These are phyloP conservation scores for Penelope pileata DNA, from an alignment of 2,113 vertebrate genomes.

Conservation along the genomic window DNA sequence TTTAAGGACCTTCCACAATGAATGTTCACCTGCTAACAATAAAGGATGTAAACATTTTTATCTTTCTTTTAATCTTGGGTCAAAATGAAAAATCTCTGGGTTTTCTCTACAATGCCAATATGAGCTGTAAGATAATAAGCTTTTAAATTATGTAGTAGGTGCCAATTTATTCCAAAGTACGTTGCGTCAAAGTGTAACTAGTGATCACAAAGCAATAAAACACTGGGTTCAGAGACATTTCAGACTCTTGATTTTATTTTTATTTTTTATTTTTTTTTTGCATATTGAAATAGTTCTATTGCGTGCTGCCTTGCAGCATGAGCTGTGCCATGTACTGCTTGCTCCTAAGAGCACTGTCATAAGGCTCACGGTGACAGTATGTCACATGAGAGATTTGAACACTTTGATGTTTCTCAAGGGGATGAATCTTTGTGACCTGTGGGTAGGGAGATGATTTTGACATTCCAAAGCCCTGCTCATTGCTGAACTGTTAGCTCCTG, in stretches of 20 bases:
- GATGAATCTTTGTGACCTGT: background rate
- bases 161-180: slow-evolving; percentile 5
- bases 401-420: background rate
- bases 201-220: slow-evolving; percentile 60
- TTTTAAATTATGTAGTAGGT: slow-evolving; percentile 58
- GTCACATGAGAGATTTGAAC: background rate
- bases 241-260: background rate
- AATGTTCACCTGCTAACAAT: slow-evolving; percentile 23
- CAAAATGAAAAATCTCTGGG: background rate
- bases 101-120: slow-evolving; percentile 5
- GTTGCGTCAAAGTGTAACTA: slow-evolving; percentile 41
- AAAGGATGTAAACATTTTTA: slow-evolving; percentile 62
- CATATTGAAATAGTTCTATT: background rate
- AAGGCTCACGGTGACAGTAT: background rate
- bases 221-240: background rate
- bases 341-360: background rate
- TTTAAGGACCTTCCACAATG: slow-evolving; percentile 50
- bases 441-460: background rate
- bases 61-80: slow-evolving; percentile 55
- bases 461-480: background rate
- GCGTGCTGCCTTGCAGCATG: background rate
- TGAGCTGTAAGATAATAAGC: background rate
- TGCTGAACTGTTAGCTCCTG: background rate
- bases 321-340: background rate
- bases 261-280: background rate